phyloP scores from a whole-genome alignment of 2,113 vertebrate species.

The Hyla sarda region DNA sequence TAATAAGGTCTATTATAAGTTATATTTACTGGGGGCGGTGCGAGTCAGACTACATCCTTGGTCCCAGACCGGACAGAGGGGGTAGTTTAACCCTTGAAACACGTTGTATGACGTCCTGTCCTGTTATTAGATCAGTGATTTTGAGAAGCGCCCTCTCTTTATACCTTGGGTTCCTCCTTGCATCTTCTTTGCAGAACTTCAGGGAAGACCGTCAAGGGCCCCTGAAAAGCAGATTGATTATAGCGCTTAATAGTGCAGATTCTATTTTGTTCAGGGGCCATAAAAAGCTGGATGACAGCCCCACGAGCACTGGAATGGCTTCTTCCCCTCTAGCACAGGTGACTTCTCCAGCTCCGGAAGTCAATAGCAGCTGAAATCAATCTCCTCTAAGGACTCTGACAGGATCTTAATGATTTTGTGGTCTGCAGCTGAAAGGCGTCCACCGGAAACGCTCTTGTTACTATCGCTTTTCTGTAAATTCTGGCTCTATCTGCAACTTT shows the following conservation, averaged over 20 bases:
- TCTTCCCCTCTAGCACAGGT: not conserved
- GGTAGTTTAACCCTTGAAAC: no score
- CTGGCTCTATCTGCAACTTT: not conserved
- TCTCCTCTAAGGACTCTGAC: slow-evolving; percentile 25
- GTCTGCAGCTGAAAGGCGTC: slow-evolving; percentile 37
- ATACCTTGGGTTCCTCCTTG: no score
- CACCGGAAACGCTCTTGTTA: slow-evolving; percentile 4
- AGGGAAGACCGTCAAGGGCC: no score
- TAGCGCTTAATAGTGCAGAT: not conserved
- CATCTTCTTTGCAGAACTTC: no score
- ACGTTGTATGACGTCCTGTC: no score
- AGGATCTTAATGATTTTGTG: slow-evolving; percentile 27
- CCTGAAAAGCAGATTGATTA: no score
- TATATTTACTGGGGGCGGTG: no score
- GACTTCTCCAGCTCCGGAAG: not conserved
- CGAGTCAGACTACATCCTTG: no score
- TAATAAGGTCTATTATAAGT: no score
- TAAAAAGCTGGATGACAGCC: not conserved
- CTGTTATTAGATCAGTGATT: no score
- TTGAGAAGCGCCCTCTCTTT: no score
- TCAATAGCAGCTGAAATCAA: slow-evolving; percentile 22
- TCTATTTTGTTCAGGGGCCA: not conserved
- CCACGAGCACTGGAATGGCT: not conserved
- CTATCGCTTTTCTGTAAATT: slow-evolving; percentile 38
- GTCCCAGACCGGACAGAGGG: no score